Evolutionary conservation across 2,888 invertebrate genomes (phyloP).

Genomic region (Morpho achilles): DNA sequence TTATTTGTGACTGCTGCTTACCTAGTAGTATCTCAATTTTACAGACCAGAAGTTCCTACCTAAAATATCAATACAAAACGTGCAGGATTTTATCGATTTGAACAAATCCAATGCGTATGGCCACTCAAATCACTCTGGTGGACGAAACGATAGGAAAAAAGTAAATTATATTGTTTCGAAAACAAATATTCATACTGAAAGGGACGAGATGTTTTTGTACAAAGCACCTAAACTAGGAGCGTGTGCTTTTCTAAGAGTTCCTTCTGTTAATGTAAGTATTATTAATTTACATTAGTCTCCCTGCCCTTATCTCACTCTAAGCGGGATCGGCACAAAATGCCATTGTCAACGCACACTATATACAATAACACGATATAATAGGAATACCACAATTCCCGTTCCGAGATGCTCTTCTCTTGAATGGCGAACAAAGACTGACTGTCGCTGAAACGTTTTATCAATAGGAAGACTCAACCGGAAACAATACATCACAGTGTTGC

Average conservation of each 20-base stretch:
- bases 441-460: too few relatives aligned
- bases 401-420: too few relatives aligned
- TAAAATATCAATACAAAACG: not conserved
- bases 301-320: too few relatives aligned
- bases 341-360: too few relatives aligned
- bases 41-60: constrained; percentile 9
- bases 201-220: constrained; percentile 1
- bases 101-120: not conserved
- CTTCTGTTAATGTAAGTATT: constrained; percentile 20
- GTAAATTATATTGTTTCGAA: constrained; percentile 4
- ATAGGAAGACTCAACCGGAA: too few relatives aligned
- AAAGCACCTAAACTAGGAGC: constrained; percentile 26
- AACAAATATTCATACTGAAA: constrained; percentile 6
- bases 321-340: too few relatives aligned
- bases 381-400: too few relatives aligned
- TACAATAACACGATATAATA: too few relatives aligned
- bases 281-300: too few relatives aligned
- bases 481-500: too few relatives aligned
- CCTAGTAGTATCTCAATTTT: not conserved
- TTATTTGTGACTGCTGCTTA: not conserved
- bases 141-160: constrained; percentile 1
- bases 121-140: not conserved
- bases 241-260: constrained; percentile 24
- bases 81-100: not conserved
- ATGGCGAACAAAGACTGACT: too few relatives aligned